Conservation (phyloP, 2,113 vertebrate species). For the Solenodon paradoxus region DNA sequence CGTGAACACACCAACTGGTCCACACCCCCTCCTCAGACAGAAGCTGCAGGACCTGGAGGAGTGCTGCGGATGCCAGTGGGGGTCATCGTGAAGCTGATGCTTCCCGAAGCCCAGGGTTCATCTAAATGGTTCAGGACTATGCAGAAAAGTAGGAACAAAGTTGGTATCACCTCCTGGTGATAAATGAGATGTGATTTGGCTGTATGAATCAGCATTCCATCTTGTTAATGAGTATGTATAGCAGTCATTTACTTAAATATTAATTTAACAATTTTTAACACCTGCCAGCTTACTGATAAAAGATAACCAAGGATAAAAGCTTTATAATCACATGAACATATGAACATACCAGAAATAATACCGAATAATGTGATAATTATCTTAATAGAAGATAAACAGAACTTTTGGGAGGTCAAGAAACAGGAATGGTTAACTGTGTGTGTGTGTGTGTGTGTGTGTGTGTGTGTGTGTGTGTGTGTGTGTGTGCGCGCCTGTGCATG, state of each 20-base stretch:
- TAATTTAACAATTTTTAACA: background rate
- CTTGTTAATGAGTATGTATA: background rate
- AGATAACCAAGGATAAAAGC: slow-evolving; percentile 6
- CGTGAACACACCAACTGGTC: background rate
- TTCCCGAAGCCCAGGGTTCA: background rate
- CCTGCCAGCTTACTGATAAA: background rate
- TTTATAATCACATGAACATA: background rate
- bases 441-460: background rate
- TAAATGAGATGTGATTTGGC: background rate
- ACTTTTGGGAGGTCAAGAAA: background rate
- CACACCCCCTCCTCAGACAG: background rate
- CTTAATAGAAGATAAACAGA: background rate
- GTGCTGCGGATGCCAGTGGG: background rate
- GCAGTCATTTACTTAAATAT: background rate
- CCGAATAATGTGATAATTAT: background rate
- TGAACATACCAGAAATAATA: background rate
- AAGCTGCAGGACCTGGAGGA: background rate
- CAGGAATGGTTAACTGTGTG: background rate
- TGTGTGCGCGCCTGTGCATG: background rate
- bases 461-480: background rate
- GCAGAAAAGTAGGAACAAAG: background rate
- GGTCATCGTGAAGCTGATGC: background rate
- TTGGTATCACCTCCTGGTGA: background rate
- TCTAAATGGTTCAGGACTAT: background rate
- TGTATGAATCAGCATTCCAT: background rate